These are phyloP conservation scores for Tanaodytes sp. DNA, from an alignment of 2,888 invertebrate genomes.

Conservation along the genomic window DNA sequence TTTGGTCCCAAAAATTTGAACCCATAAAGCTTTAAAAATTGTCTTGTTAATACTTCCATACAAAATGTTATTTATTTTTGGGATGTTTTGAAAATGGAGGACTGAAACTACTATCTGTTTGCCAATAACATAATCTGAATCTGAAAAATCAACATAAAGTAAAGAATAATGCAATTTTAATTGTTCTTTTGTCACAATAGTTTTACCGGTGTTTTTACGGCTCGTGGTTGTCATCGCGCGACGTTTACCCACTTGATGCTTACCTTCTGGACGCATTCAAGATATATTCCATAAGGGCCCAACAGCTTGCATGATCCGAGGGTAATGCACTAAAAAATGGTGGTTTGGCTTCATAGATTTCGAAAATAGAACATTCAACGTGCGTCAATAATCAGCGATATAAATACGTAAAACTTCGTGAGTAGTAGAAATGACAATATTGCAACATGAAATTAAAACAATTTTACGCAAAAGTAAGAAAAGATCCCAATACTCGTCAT, in stretches of 20 bases:
- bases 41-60: no score
- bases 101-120: no score
- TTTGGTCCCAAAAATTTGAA: no score
- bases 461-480: slow-evolving; percentile 17
- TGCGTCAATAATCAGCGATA: slow-evolving; percentile 8
- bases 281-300: slow-evolving; percentile 27
- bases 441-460: slow-evolving; percentile 21
- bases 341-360: slow-evolving; percentile 43
- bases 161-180: no score
- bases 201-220: no score
- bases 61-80: no score
- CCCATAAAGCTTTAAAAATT: no score
- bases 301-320: slow-evolving; percentile 27
- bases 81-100: no score
- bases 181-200: no score
- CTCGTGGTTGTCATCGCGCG: no score
- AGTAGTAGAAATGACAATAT: not conserved
- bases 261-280: not conserved
- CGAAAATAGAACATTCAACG: not conserved
- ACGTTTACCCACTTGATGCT: slow-evolving; percentile 4
- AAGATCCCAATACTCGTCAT: slow-evolving; percentile 19
- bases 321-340: slow-evolving; percentile 45
- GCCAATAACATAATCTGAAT: no score
- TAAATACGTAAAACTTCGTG: slow-evolving; percentile 1
- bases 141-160: no score